phyloP scores from a whole-genome alignment of 2,797 vertebrate genomes.

The Lepus oiostolus region DNA sequence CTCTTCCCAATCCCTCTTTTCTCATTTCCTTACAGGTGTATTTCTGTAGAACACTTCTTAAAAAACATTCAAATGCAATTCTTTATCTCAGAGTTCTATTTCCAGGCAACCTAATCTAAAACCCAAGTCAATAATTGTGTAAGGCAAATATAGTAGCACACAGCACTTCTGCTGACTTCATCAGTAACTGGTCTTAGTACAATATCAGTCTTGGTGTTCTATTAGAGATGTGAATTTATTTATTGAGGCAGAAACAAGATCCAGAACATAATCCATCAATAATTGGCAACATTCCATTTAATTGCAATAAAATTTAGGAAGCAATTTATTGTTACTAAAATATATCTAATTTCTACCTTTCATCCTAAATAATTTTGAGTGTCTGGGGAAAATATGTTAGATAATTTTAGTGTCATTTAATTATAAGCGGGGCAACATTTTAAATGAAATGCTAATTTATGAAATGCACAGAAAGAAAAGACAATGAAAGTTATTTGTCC shows the following conservation, averaged over 20 bases:
- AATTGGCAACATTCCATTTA: background rate
- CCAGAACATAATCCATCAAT: background rate
- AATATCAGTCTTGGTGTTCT: background rate
- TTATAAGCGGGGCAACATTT: conserved; percentile 14
- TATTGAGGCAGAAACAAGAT: background rate
- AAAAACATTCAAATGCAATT: background rate
- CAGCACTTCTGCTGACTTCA: background rate
- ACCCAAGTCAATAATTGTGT: background rate
- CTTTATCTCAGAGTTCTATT: conserved; percentile 6
- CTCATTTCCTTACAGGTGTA: conserved; percentile 14
- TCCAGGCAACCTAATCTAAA: conserved; percentile 33
- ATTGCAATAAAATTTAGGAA: conserved; percentile 23
- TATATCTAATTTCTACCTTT: conserved; percentile 28
- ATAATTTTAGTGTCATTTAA: conserved; percentile 1
- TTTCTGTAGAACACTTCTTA: background rate
- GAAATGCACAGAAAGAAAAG: background rate
- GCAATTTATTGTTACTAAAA: conserved; percentile 3
- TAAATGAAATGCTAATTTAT: conserved; percentile 57
- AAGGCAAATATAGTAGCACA: background rate
- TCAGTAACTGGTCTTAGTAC: background rate
- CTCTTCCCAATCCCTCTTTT: background rate
- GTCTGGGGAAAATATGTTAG: background rate
- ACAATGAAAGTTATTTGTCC: conserved; percentile 51
- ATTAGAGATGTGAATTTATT: conserved; percentile 27
- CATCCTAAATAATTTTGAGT: conserved; percentile 16